These are phyloP conservation scores for Liodrosophila aerea DNA, from an alignment of 2,888 invertebrate species.

Conservation along the genomic window DNA sequence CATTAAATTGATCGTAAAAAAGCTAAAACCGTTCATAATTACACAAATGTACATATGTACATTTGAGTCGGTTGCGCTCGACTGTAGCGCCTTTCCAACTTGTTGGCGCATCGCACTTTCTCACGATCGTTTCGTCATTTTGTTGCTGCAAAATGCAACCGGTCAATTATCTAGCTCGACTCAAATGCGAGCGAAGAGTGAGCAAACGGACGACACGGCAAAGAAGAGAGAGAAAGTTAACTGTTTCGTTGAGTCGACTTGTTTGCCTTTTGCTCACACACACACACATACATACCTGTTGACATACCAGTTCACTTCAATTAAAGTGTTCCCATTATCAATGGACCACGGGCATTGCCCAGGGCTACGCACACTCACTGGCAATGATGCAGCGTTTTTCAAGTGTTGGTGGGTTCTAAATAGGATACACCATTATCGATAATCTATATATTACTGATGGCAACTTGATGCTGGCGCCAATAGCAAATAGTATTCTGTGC, in stretches of 20 bases:
- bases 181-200: neutral
- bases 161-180: neutral
- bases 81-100: no score
- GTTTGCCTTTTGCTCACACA: neutral
- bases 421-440: no score
- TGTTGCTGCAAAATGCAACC: constrained; percentile 1
- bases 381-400: constrained; percentile 9
- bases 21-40: no score
- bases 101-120: neutral
- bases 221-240: neutral
- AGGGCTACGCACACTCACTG: constrained; percentile 11
- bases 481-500: no score
- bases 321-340: constrained; percentile 17
- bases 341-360: neutral
- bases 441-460: no score
- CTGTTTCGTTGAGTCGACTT: constrained; percentile 27
- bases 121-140: constrained; percentile 14
- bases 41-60: neutral
- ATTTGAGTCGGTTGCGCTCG: neutral
- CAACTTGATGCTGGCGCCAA: no score
- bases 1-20: no score
- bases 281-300: neutral
- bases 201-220: neutral
- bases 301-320: constrained; percentile 7
- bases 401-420: no score